Evolutionary conservation across 1,140 invertebrate species (phyloP), one percentile per base, ranked within the genome.

Genomic region (Drosophila truncata): DNA sequence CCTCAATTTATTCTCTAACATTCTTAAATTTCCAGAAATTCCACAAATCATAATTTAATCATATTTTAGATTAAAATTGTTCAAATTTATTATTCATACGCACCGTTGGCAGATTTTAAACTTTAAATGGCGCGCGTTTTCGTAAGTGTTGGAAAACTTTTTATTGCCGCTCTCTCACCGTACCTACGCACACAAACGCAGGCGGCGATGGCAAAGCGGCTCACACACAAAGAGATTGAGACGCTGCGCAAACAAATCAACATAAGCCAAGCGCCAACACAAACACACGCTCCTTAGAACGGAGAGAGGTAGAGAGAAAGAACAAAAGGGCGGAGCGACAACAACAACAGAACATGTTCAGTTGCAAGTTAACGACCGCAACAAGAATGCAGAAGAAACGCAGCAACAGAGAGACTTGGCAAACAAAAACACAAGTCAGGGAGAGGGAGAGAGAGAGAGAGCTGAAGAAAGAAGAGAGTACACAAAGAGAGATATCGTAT

Each of bases 361-460:
- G 80, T 66, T 82, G 83, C 82, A 82, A 79, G 82, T 86, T 78
- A 86, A 86, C 82, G 82, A 86, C 82, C 82, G 82, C 82, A 74
- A 49, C 62, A 85, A 86, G 81, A 80, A 83, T 84, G 81, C 81
- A 69, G 69, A 74, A 63, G 73, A 75, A 77, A 76, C 59, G 59
- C 73, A 74, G 64, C 71, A 33, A 33, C 39, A 54, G 47, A 49
- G 42, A 75, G 72, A 80, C 82, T 84, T 81, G 47, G 42, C 78
- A 78, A 65, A 72, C 74, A 74, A 65, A 75, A 65, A 79, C 61
- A 55, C 46, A 50, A 75, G 37, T 25, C 54, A 76, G 42, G 57
- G 20, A 27, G 29, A 79, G 54, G 59, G 37, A 37, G 23, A 37
- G 49, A 74, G 49, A 27, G n/a, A 29, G 27, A 29, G 9, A 70